Base-by-base conservation (phyloP, 1,140 invertebrate species). In the Aphelinus certus region DNA sequence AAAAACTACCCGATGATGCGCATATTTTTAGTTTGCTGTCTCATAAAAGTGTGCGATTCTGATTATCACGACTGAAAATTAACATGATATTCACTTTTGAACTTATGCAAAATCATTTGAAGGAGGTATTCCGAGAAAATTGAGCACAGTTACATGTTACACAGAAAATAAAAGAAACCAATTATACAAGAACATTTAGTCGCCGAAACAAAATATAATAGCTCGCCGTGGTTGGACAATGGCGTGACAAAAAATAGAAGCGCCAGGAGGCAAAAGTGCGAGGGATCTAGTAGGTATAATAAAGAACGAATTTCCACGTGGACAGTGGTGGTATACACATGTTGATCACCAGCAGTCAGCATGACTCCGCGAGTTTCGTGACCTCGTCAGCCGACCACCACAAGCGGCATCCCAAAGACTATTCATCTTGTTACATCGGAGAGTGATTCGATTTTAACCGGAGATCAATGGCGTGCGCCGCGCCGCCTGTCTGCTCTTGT, bases 341-440 rank as follows among this genome's bases (percentile, higher is more conserved):
- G 63, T 71, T 65, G 63, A 49, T 71, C 78, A 67, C 69, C 69
- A 65, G 80, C 73, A 83, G 84, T 86, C 84, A 85, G 79, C 81
- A 82, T 86, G 85, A 86, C 81, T 82, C 56, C 75, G 81, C 81
- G 78, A 81, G 82, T 68, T 68, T 49, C 71, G 55, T 9, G 9
- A 7, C 45, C 46, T 75, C 73, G 26, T 72, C 76, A 79, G 79
- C 80, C 80, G 77, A 26, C 81, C 81, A 84, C 82, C 83, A 83
- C 82, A 82, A 75, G 78, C 79, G 81, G 78, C 80, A 79, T 80
- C 80, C 80, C 80, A 76, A 53, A 9, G 51, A 83, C 83, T 85
- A 85, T 86, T 85, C 85, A 85, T 86, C 85, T 85, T 83, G 81
- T 86, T 84, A 85, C 79, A 84, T 82, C 76, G 77, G 56, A 9